Conservation (phyloP, 2,888 invertebrate species). For the Diplazon laetatorius region DNA sequence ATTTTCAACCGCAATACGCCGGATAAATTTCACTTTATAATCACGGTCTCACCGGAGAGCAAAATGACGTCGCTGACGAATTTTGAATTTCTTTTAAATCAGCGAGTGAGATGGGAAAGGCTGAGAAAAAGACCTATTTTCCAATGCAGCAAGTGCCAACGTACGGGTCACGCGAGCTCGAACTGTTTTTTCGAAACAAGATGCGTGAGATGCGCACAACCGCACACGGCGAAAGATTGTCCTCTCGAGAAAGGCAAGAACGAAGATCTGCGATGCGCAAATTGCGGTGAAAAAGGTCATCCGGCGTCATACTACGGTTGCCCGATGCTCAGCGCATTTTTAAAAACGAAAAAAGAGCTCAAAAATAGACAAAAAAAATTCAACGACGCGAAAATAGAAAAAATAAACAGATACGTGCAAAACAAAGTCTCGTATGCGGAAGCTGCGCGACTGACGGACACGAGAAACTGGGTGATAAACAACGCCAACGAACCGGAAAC, state of each 20-base stretch:
- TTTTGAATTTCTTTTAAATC: background rate
- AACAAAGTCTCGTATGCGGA: background rate
- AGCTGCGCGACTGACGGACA: background rate
- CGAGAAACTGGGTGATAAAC: background rate
- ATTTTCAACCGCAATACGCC: slow-evolving; percentile 18
- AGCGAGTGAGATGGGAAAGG: slow-evolving; percentile 43
- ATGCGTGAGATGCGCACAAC: slow-evolving; percentile 47
- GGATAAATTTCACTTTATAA: slow-evolving; percentile 12
- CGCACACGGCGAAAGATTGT: slow-evolving; percentile 25
- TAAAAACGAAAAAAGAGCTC: slow-evolving; percentile 4
- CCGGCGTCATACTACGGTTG: background rate
- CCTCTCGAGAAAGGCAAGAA: background rate
- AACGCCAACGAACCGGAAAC: background rate
- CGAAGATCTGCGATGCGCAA: slow-evolving; percentile 19
- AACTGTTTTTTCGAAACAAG: slow-evolving; percentile 29
- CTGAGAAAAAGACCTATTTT: slow-evolving; percentile 27
- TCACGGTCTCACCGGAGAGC: background rate
- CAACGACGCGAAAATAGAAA: background rate
- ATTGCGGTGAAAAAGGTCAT: slow-evolving; percentile 3
- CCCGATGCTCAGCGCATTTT: background rate
- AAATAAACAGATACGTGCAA: slow-evolving; percentile 2
- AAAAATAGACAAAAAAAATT: background rate
- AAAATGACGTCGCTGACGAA: background rate
- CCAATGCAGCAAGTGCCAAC: slow-evolving; percentile 57
- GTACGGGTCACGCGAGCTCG: slow-evolving; percentile 45